Percentiles rank a stretch among this genome's conserved stretches.
Conservation (phyloP, 92 coral and sea anemone species). For the Ricordea florida region DNA sequence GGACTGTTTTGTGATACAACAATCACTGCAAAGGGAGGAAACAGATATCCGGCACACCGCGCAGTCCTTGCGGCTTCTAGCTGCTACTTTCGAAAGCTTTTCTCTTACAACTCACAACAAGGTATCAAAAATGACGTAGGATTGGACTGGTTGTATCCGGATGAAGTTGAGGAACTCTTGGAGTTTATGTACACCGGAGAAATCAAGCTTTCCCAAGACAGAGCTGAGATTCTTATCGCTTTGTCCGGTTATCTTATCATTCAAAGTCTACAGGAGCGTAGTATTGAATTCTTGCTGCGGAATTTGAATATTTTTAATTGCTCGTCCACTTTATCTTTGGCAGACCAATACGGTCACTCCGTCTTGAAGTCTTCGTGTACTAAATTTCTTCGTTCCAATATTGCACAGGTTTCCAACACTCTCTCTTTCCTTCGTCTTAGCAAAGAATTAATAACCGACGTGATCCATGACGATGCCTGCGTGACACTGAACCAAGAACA, state of each 20-base stretch:
- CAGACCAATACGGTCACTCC: neutral
- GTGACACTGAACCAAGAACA: neutral
- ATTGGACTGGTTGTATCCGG: slow-evolving; percentile 7
- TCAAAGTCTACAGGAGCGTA: neutral
- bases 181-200: slow-evolving; percentile 42
- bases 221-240: slow-evolving; percentile 2
- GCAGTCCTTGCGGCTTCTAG: slow-evolving; percentile 37
- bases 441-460: neutral
- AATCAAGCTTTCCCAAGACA: neutral
- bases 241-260: slow-evolving; percentile 15
- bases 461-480: slow-evolving; percentile 11
- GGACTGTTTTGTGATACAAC: slow-evolving; percentile 25
- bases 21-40: neutral
- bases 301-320: slow-evolving; percentile 13
- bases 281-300: neutral
- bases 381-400: neutral
- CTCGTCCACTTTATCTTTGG: slow-evolving; percentile 9
- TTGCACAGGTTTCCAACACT: neutral
- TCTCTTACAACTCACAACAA: neutral
- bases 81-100: slow-evolving; percentile 16
- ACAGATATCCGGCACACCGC: slow-evolving; percentile 17
- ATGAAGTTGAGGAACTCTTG: slow-evolving; percentile 3
- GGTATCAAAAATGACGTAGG: neutral
- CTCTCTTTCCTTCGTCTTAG: neutral
- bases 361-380: slow-evolving; percentile 1